Conservation (phyloP, 2,888 invertebrate genomes). For the Sussaba pulchella region DNA sequence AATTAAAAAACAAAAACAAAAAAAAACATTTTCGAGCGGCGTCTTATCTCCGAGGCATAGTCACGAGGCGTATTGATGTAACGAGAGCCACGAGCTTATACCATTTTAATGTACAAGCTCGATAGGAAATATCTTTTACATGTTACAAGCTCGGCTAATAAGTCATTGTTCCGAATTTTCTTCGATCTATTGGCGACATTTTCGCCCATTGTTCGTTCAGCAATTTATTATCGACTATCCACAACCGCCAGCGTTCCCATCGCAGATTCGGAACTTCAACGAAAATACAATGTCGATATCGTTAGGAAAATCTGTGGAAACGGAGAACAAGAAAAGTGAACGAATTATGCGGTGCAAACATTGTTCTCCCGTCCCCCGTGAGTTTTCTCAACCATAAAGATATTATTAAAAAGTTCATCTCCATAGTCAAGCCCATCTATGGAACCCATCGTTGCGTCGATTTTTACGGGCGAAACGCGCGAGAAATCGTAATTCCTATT, state of each 20-base stretch:
- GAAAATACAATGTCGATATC: neutral
- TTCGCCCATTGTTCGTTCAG: neutral
- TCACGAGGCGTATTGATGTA: too few species aligned
- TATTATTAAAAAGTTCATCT: neutral
- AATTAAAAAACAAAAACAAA: too few species aligned
- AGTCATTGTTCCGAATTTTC: slow-evolving; percentile 11
- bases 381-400: neutral
- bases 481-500: neutral
- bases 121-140: too few species aligned
- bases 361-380: neutral
- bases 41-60: too few species aligned
- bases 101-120: too few species aligned
- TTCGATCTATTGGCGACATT: neutral
- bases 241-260: neutral
- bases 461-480: too few species aligned
- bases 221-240: neutral
- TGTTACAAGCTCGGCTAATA: slow-evolving; percentile 18
- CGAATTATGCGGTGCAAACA: neutral
- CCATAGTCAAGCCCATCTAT: neutral
- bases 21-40: too few species aligned
- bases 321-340: neutral
- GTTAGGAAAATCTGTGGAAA: neutral
- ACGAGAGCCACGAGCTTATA: too few species aligned
- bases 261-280: neutral
- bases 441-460: too few species aligned